Evolutionary conservation across 2,888 invertebrate species (phyloP), one percentile per base, ranked within the genome.

Genomic region (Muscina levida): DNA sequence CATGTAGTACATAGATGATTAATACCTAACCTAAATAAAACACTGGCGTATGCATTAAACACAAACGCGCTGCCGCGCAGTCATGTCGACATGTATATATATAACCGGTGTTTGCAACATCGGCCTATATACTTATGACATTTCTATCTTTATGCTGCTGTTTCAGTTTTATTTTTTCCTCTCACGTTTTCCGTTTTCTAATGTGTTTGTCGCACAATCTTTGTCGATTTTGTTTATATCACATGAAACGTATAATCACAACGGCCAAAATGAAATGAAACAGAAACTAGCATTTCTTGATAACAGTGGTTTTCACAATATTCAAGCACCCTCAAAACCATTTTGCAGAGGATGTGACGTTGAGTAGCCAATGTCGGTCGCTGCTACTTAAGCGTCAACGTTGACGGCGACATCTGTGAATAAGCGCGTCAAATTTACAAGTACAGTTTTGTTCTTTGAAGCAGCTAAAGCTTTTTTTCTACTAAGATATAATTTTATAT

Each of bases 291-390:
- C 39, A 66, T 48, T 77, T 71, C 46, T 31, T 31, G 57, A 71
- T 66, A 73, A 66, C 53, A 72, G 66, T 80, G 65, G 48, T 3
- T 62, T 42, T 62, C 3, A n/a, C 26, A 48, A 6, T 59, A 39
- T 66, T 68, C 65, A 77, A 59, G 70, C 76, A 80, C 76, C 80
- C 80, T 72, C 76, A 77, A 70, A 73, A 59, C 62, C 39, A 37
- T 13, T 46, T 39, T 59, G 71, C 65, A 65, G 26, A 70, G 24
- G 39, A 68, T 39, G 44, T 70, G 48, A 1, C 31, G 44, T 3
- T 31, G 31, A 31, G 8, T 31, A 31, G n/a, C 8, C 44, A 37
- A 15, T 59, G 37, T 37, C n/a, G 31, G 31, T 8, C 31, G 8
- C 31, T 5, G 31, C 31, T n/a, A n/a, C n/a, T 31, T 59, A 11